These are phyloP conservation scores for Geophilus truncorum DNA, from an alignment of 2,888 invertebrate genomes.

Conservation along the genomic window DNA sequence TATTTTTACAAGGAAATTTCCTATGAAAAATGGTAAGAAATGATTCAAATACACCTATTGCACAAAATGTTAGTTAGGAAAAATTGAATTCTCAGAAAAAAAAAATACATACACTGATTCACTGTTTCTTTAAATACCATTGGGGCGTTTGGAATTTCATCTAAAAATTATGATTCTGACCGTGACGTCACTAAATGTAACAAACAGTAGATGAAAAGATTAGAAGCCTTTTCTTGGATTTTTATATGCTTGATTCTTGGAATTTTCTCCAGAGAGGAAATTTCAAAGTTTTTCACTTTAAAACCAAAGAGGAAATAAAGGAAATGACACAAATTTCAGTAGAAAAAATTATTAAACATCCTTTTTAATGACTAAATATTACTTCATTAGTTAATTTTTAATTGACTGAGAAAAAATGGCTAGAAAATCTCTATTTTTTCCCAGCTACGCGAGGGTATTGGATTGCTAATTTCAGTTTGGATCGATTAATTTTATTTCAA, in stretches of 20 bases:
- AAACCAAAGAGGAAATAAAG: not conserved
- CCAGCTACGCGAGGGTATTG: not conserved
- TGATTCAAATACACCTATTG: not conserved
- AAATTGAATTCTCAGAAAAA: too few species aligned
- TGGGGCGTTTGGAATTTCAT: not conserved
- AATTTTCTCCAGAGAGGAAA: not conserved
- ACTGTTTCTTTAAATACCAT: not conserved
- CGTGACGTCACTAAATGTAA: not conserved
- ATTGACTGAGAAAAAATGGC: not conserved
- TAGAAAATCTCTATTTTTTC: constrained; percentile 1
- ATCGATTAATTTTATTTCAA: not conserved
- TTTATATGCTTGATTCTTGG: not conserved
- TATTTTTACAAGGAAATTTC: not conserved
- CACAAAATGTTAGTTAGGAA: too few species aligned
- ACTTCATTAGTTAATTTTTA: not conserved
- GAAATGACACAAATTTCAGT: not conserved
- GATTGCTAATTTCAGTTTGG: not conserved
- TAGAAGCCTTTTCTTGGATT: not conserved
- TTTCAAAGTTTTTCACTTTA: not conserved
- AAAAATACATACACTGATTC: not conserved
- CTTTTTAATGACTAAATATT: not conserved
- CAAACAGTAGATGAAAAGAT: not conserved
- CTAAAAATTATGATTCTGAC: not conserved
- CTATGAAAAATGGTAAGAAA: not conserved
- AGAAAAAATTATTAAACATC: not conserved